Conservation (phyloP, 2,888 invertebrate genomes). For the Cordilura impudica region DNA sequence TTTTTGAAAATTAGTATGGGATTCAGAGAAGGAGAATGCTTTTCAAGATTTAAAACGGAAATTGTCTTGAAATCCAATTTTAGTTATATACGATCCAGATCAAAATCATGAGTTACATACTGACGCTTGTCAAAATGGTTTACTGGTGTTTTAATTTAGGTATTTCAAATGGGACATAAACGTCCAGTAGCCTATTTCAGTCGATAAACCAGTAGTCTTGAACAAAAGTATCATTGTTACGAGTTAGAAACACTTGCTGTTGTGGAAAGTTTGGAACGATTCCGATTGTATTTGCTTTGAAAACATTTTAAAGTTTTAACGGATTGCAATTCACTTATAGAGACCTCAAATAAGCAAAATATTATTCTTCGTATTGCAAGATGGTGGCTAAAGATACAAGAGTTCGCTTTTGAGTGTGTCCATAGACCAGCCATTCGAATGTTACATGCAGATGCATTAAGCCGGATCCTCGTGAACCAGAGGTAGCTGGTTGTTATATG, state of each 20-base stretch:
- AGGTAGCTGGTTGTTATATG: constrained; percentile 9
- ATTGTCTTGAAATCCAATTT: constrained; percentile 27
- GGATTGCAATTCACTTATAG: constrained; percentile 44
- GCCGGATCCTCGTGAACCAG: constrained; percentile 58
- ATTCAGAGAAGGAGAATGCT: background rate
- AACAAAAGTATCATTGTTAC: constrained; percentile 45
- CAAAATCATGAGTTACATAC: constrained; percentile 42
- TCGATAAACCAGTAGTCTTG: constrained; percentile 24
- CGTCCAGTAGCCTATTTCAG: constrained; percentile 36
- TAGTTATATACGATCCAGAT: constrained; percentile 37
- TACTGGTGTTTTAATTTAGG: constrained; percentile 40
- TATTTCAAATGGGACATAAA: background rate
- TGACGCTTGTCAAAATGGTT: constrained; percentile 27
- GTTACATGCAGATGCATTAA: constrained; percentile 63
- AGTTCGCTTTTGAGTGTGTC: constrained; percentile 44
- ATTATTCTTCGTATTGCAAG: constrained; percentile 28
- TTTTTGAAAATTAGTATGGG: constrained; percentile 35
- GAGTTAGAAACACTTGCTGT: constrained; percentile 47
- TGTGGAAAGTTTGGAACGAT: constrained; percentile 42
- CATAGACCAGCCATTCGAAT: constrained; percentile 53
- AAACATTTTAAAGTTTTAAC: constrained; percentile 48
- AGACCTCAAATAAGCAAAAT: constrained; percentile 19
- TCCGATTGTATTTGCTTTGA: constrained; percentile 52
- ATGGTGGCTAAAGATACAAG: constrained; percentile 64
- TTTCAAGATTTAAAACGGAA: constrained; percentile 16